Conservation (phyloP, 2,797 vertebrate genomes). For the Sebastes ruberrimus region DNA sequence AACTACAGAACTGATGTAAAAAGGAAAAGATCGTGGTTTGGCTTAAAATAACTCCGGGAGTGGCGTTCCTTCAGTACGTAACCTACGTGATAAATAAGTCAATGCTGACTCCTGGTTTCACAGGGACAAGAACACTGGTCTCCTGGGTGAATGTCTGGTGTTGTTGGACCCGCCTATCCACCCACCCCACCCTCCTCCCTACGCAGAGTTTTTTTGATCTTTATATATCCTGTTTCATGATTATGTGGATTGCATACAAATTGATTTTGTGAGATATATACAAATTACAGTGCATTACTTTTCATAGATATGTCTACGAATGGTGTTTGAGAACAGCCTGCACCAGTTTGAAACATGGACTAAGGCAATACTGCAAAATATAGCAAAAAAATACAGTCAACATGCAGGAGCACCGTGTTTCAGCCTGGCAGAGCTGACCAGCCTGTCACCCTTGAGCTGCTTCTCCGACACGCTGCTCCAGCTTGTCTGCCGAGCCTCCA, state of each 20-base stretch:
- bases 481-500: slow-evolving; percentile 36
- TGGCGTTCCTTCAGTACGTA: no score
- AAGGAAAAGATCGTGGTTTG: no score
- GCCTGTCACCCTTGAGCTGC: slow-evolving; percentile 33
- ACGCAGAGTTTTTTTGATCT: background rate
- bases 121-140: no score
- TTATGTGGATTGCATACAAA: background rate
- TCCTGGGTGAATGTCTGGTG: no score
- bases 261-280: background rate
- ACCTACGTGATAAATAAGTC: no score
- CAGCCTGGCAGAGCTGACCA: slow-evolving; percentile 9
- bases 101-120: no score
- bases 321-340: background rate
- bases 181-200: background rate
- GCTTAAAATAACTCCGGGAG: no score
- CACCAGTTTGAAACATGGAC: background rate
- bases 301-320: background rate
- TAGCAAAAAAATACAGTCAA: slow-evolving; percentile 1
- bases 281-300: background rate
- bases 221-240: background rate
- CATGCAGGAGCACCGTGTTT: slow-evolving; percentile 17
- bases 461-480: slow-evolving; percentile 33
- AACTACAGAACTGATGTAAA: no score
- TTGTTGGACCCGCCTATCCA: background rate
- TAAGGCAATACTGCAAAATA: slow-evolving; percentile 11